Percentiles rank a stretch among this genome's conserved stretches.
These are phyloP conservation scores for Deroplatys truncata DNA, from an alignment of 2,888 invertebrate genomes.

Conservation along the genomic window DNA sequence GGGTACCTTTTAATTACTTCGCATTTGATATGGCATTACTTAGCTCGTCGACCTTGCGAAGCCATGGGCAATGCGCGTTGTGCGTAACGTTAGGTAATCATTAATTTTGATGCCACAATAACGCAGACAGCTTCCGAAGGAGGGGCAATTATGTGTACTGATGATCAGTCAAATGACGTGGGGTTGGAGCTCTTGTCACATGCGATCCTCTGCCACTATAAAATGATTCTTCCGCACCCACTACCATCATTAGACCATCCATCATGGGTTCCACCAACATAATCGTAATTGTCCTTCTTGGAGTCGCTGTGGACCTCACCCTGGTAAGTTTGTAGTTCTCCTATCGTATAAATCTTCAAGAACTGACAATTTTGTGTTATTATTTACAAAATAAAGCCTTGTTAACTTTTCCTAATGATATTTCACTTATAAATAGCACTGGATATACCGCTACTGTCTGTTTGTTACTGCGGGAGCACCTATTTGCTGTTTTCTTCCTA, in stretches of 20 bases:
- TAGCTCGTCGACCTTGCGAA: background rate
- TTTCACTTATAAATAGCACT: too few relatives aligned
- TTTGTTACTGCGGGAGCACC: too few relatives aligned
- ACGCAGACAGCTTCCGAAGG: background rate
- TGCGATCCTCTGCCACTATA: background rate
- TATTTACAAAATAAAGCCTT: too few relatives aligned
- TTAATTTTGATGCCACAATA: background rate
- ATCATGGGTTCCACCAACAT: background rate
- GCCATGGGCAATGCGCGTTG: background rate
- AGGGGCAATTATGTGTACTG: background rate
- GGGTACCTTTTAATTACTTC: background rate
- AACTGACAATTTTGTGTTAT: too few relatives aligned
- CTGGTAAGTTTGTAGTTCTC: background rate
- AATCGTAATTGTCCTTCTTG: background rate
- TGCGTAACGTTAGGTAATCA: background rate
- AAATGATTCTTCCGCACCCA: background rate
- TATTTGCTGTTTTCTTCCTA: too few relatives aligned
- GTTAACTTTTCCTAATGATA: too few relatives aligned
- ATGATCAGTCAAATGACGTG: background rate
- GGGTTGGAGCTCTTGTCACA: background rate
- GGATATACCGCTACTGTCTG: too few relatives aligned
- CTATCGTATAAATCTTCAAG: too few relatives aligned
- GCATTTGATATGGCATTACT: background rate
- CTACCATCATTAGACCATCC: background rate
- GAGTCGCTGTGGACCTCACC: background rate